Base-by-base conservation (phyloP, 1,140 invertebrate species). In the Stenopsyche tienmushanensis region DNA sequence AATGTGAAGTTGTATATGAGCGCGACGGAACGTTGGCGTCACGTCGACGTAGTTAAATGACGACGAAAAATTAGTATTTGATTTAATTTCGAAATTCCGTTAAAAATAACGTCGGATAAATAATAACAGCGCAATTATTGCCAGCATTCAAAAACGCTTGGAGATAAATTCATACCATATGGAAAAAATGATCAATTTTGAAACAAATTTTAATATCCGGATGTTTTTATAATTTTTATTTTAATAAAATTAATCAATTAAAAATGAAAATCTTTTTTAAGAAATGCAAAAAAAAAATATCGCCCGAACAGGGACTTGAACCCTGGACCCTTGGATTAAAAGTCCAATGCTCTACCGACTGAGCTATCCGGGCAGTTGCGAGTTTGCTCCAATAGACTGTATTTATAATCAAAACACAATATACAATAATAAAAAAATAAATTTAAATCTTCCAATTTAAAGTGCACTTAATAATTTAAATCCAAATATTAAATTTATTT, bases 261-360 rank as follows among this genome's bases (percentile, higher is more conserved):
- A n/a, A n/a, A n/a, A n/a, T n/a, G n/a, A n/a, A n/a, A n/a, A n/a
- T n/a, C n/a, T n/a, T n/a, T n/a, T n/a, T n/a, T n/a, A n/a, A n/a
- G n/a, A n/a, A n/a, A n/a, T n/a, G n/a, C n/a, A n/a, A n/a, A 66
- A 70, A 77, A 75, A 75, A 74, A 73, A 52, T 64, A 29, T 64
- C 86, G 86, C n/a, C n/a, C 86, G 86, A 88, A 86, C 85, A 88
- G 86, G 86, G 86, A 88, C 85, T 87, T 85, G 86, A 87, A 88
- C 86, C 85, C 85, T 86, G 84, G 85, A 87, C 86, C 86, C 85
- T 86, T 86, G 86, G 85, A 86, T 87, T 87, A 87, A 87, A 86
- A 88, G 85, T 86, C n/a, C 85, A 85, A 87, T 85, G 86, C 85
- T 86, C 85, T 87, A 87, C 85, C 86, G 84, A 87, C 85, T 88